phyloP scores from a whole-genome alignment of 1,140 invertebrate species.

The Papilio aristodemus region DNA sequence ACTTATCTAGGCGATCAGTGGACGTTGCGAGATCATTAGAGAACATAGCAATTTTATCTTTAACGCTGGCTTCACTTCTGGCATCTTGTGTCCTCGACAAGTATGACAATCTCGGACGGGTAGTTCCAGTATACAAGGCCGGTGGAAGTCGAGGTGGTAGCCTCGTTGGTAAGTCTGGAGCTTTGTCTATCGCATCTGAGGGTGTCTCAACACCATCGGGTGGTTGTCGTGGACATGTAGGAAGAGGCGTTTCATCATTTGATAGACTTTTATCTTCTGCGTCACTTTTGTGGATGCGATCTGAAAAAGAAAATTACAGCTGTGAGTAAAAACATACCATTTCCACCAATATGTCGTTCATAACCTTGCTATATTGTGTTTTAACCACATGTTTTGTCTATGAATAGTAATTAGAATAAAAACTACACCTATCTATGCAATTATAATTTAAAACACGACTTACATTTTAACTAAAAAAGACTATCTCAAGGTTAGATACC shows the following conservation, averaged over 20 bases:
- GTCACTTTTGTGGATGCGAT: constrained; percentile 71
- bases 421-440: no score
- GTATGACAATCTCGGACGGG: constrained; percentile 66
- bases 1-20: constrained; percentile 73
- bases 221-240: constrained; percentile 86
- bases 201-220: constrained; percentile 95
- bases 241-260: constrained; percentile 72
- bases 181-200: constrained; percentile 85
- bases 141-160: constrained; percentile 60
- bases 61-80: constrained; percentile 88
- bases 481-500: not conserved
- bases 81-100: constrained; percentile 84
- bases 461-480: not conserved
- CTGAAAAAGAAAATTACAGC: constrained; percentile 54
- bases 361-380: no score
- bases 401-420: no score
- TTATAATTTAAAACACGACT: not conserved
- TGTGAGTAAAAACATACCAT: constrained; percentile 21
- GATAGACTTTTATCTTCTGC: constrained; percentile 75
- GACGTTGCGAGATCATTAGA: constrained; percentile 81
- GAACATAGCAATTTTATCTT: constrained; percentile 94
- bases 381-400: no score
- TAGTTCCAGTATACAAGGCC: constrained; percentile 55
- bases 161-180: constrained; percentile 59
- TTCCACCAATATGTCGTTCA: not conserved